phyloP scores from a whole-genome alignment of 2,888 invertebrate genomes.

The Cremastinae sp. region DNA sequence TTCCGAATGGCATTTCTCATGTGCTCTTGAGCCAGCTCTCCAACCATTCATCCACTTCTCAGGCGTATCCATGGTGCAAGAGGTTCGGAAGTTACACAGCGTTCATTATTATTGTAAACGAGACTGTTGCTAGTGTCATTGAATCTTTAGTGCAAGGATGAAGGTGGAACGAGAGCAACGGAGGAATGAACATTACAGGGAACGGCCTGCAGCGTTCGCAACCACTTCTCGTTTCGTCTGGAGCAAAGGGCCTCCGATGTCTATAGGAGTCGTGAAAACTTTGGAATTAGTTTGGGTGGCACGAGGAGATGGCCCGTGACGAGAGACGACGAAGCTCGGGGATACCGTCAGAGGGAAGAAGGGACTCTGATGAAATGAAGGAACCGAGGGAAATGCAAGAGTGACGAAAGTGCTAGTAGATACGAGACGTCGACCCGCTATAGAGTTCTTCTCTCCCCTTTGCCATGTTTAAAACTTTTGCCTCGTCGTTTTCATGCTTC shows the following conservation, averaged over 20 bases:
- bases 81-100: conserved; percentile 59
- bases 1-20: neutral
- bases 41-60: conserved; percentile 5
- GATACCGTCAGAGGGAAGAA: conserved; percentile 1
- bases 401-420: conserved; percentile 40
- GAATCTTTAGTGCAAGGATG: conserved; percentile 25
- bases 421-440: conserved; percentile 37
- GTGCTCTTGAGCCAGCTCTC: conserved; percentile 31
- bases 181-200: conserved; percentile 52
- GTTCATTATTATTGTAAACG: conserved; percentile 64
- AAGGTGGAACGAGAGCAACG: conserved; percentile 25
- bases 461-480: conserved; percentile 69
- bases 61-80: conserved; percentile 36
- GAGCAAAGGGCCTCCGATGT: conserved; percentile 49
- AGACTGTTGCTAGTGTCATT: conserved; percentile 61
- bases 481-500: conserved; percentile 8
- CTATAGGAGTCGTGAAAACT: conserved; percentile 66
- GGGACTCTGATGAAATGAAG: conserved; percentile 36
- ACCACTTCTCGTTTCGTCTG: conserved; percentile 29
- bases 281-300: conserved; percentile 72
- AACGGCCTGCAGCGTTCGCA: conserved; percentile 24
- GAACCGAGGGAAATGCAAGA: conserved; percentile 12
- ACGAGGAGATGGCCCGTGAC: conserved; percentile 58
- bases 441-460: conserved; percentile 47
- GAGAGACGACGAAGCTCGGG: conserved; percentile 44